Conservation (phyloP, 2,797 vertebrate genomes). For the Sebastes vulpes region DNA sequence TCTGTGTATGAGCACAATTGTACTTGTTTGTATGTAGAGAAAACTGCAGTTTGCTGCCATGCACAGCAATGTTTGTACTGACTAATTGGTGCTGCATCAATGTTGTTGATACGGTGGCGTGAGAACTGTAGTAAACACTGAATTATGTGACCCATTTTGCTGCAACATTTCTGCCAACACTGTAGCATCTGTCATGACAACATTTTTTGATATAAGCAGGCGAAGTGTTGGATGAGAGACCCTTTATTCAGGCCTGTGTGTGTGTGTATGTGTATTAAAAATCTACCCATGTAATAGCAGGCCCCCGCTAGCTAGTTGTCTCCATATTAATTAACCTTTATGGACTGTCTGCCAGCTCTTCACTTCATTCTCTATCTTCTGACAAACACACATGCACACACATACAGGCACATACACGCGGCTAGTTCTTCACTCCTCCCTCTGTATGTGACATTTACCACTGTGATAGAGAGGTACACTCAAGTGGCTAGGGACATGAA, state of each 20-base stretch:
- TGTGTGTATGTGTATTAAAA: slow-evolving; percentile 34
- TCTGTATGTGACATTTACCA: slow-evolving; percentile 81
- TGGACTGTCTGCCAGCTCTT: slow-evolving; percentile 80
- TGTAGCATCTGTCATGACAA: slow-evolving; percentile 18
- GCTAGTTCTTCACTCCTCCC: slow-evolving; percentile 13
- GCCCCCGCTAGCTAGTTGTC: slow-evolving; percentile 54
- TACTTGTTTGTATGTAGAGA: not conserved
- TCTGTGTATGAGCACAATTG: not conserved
- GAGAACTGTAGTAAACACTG: slow-evolving; percentile 16
- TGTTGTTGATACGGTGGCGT: not conserved
- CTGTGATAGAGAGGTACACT: slow-evolving; percentile 75
- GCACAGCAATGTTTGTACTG: slow-evolving; percentile 12
- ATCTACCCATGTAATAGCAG: slow-evolving; percentile 40
- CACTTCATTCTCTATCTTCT: slow-evolving; percentile 69
- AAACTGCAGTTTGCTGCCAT: not conserved
- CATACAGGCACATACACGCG: slow-evolving; percentile 3
- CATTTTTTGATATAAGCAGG: not conserved
- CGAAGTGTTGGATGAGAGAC: slow-evolving; percentile 19
- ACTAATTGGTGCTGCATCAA: slow-evolving; percentile 19
- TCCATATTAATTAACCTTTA: slow-evolving; percentile 88
- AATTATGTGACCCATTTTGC: slow-evolving; percentile 13
- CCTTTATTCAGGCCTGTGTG: slow-evolving; percentile 10
- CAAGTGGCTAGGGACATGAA: slow-evolving; percentile 53
- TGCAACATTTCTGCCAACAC: not conserved
- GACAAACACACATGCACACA: slow-evolving; percentile 9